These are phyloP conservation scores for Pungitius pungitius DNA, from an alignment of 2,113 vertebrate species.

Conservation along the genomic window DNA sequence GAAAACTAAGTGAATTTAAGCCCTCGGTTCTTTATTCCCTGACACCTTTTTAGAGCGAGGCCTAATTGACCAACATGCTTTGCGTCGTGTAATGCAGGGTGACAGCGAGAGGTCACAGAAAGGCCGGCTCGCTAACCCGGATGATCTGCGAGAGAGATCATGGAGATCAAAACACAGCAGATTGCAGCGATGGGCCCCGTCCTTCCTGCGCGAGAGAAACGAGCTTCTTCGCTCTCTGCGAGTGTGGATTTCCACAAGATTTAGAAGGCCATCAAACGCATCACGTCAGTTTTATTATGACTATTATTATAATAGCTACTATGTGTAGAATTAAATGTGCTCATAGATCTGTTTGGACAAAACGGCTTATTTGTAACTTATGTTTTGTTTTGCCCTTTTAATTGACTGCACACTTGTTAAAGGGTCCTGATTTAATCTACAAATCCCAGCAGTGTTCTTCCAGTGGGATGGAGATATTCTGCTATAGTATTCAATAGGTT, in stretches of 20 bases:
- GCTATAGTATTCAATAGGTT: neutral
- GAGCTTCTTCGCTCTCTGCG: slow-evolving; percentile 19
- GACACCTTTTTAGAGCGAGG: slow-evolving; percentile 63
- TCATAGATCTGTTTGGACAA: neutral
- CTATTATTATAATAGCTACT: neutral
- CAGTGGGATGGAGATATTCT: neutral
- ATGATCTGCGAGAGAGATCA: slow-evolving; percentile 70
- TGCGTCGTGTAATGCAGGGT: slow-evolving; percentile 70
- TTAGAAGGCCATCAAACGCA: neutral
- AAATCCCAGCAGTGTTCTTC: neutral
- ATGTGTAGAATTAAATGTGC: neutral
- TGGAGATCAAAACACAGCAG: slow-evolving; percentile 63
- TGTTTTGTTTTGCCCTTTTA: slow-evolving; percentile 1
- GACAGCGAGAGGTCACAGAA: slow-evolving; percentile 76
- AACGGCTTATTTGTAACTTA: neutral
- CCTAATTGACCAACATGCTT: slow-evolving; percentile 74
- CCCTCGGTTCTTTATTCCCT: slow-evolving; percentile 35
- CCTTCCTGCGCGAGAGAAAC: slow-evolving; percentile 26
- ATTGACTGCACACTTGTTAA: neutral
- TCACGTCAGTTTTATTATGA: neutral
- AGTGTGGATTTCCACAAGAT: slow-evolving; percentile 54
- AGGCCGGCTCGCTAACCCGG: slow-evolving; percentile 76
- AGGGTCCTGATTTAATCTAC: neutral
- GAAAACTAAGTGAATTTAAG: slow-evolving; percentile 18
- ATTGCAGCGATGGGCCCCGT: slow-evolving; percentile 55